Evolutionary conservation across 2,113 vertebrate genomes (phyloP), one percentile per base, ranked within the genome.

Genomic region (Numida meleagris): DNA sequence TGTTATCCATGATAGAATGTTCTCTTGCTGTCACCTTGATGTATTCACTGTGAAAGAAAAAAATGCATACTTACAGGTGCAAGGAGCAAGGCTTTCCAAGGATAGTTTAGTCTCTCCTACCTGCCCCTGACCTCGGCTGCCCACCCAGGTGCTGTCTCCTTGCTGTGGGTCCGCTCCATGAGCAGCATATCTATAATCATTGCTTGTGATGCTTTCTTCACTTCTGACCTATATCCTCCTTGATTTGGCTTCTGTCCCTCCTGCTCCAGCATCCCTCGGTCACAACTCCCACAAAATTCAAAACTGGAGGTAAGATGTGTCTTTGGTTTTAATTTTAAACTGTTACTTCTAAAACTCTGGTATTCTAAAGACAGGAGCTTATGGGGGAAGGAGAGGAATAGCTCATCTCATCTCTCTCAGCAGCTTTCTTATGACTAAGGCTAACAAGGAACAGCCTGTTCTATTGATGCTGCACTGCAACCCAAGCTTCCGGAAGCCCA

Each of bases 281-380:
- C 62, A 48, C 6, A 16, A 42, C 42, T 59, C 42, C 68, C 63
- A 20, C 33, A 4, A 71, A 73, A 75, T 45, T 76, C 34, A 62
- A 50, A 77, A 77, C 34, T 33, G 57, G 33, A 88, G 45, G 59
- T 42, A 82, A 84, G 43, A 58, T 18, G 16, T 80, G 31, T 33
- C 48, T 89, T 84, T 83, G 43, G 83, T 62, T 88, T 90, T 77
- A 53, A 88, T 62, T 90, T 90, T 74, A 81, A 90, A 51, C 42
- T 59, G 11, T 65, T 61, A 29, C 10, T 23, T 38, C 29, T 80
- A 82, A 66, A 93, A 85, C 16, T 73, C 1, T 0, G 9, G 11
- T 68, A 21, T 72, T 72, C 84, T 82, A 78, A 77, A 90, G 46
- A 42, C 38, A 83, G 43, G 51, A 83, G 17, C 34, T 86, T 6